These are phyloP conservation scores for Metopia argyrocephala DNA, from an alignment of 2,888 invertebrate species.

Conservation along the genomic window DNA sequence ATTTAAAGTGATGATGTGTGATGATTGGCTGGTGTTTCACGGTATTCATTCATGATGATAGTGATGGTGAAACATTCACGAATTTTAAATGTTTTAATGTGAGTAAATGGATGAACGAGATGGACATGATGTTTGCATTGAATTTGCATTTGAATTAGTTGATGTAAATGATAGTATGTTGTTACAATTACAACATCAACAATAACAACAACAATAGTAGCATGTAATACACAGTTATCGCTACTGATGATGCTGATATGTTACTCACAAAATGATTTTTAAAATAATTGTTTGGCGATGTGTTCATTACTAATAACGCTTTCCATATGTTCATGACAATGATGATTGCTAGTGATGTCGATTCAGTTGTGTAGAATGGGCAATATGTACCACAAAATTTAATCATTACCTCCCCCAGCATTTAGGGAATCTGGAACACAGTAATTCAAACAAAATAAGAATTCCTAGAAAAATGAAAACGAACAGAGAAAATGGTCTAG, in stretches of 20 bases:
- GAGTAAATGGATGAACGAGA: constrained; percentile 30
- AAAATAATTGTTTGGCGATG: constrained; percentile 9
- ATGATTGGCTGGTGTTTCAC: constrained; percentile 56
- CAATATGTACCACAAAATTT: constrained; percentile 63
- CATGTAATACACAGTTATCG: no score
- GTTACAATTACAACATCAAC: constrained; percentile 3
- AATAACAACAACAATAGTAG: no score
- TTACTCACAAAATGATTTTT: constrained; percentile 5
- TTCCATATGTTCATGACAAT: not conserved
- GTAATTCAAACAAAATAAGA: constrained; percentile 3
- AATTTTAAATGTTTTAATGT: constrained; percentile 45
- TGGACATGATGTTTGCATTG: constrained; percentile 63
- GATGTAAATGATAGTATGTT: constrained; percentile 49
- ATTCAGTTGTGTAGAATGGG: constrained; percentile 50
- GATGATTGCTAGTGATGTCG: not conserved
- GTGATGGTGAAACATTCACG: constrained; percentile 11
- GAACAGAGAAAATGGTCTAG: not conserved
- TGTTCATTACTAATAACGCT: not conserved
- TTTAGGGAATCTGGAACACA: constrained; percentile 56
- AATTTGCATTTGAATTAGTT: constrained; percentile 65
- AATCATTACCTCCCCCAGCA: constrained; percentile 50
- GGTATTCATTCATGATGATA: constrained; percentile 36
- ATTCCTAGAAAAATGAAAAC: constrained; percentile 32
- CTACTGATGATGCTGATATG: no score
- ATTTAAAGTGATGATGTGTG: constrained; percentile 52